A percentile compares a stretch with the other conserved stretches of the same genome.
phyloP scores from a whole-genome alignment of 2,888 invertebrate species.

The Diloba caeruleocephala region DNA sequence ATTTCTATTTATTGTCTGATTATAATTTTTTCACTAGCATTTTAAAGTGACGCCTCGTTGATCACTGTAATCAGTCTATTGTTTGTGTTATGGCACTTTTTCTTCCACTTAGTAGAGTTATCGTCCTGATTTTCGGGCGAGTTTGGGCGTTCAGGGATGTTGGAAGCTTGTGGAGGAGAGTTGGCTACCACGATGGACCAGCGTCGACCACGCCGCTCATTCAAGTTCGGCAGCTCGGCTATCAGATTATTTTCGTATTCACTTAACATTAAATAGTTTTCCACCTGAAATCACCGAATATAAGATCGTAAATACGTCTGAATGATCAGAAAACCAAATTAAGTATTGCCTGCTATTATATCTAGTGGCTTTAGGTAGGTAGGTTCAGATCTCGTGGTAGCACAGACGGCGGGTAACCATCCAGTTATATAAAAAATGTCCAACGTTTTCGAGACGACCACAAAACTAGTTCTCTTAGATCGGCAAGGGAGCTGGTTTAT shows the following conservation, averaged over 20 bases:
- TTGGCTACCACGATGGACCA: slow-evolving; percentile 91
- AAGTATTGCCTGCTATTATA: too few species aligned
- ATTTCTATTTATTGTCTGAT: slow-evolving; percentile 82
- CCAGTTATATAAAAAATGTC: too few species aligned
- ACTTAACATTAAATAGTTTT: slow-evolving; percentile 95
- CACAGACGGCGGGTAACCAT: too few species aligned
- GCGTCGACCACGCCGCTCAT: slow-evolving; percentile 92
- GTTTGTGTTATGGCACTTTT: slow-evolving; percentile 87
- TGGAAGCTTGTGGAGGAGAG: slow-evolving; percentile 68
- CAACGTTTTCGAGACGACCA: too few species aligned
- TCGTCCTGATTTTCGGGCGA: slow-evolving; percentile 77
- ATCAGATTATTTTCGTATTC: slow-evolving; percentile 96
- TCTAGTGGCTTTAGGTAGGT: too few species aligned
- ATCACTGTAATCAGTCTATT: slow-evolving; percentile 93
- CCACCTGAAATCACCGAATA: slow-evolving; percentile 87
- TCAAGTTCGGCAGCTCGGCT: slow-evolving; percentile 93
- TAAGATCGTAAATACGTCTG: too few species aligned
- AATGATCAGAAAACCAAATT: too few species aligned
- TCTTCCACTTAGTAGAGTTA: slow-evolving; percentile 82
- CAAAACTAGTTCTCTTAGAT: too few species aligned
- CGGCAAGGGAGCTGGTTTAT: too few species aligned
- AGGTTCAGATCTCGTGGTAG: too few species aligned
- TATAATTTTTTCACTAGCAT: slow-evolving; percentile 70
- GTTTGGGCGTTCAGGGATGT: slow-evolving; percentile 69
- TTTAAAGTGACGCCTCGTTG: slow-evolving; percentile 92